A percentile compares a stretch with the other conserved stretches of the same genome.
Evolutionary conservation across 1,140 invertebrate genomes (phyloP).

Genomic region (Anastrepha ludens): DNA sequence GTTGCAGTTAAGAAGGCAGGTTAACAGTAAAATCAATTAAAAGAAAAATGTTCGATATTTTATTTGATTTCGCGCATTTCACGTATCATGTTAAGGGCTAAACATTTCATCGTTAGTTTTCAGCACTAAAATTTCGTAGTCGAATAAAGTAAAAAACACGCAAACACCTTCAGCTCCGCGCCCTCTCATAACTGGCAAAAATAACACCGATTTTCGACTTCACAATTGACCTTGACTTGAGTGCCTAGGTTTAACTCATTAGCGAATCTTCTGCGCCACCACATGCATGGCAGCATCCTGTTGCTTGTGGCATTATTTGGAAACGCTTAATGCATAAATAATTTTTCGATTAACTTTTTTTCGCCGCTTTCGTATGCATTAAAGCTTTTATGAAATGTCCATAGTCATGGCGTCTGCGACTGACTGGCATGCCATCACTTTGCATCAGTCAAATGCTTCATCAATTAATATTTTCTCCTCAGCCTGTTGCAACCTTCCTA

Average conservation of each 20-base stretch:
- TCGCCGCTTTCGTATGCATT: not conserved
- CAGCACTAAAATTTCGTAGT: too few relatives aligned
- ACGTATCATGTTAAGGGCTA: too few relatives aligned
- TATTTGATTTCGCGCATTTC: too few relatives aligned
- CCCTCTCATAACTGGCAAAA: too few relatives aligned
- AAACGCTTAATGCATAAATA: constrained; percentile 47
- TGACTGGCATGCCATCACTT: constrained; percentile 68
- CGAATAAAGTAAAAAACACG: too few relatives aligned
- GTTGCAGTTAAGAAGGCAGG: too few relatives aligned
- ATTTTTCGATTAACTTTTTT: constrained; percentile 40
- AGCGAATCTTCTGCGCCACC: not conserved
- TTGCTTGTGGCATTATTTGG: not conserved
- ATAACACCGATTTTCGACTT: not conserved
- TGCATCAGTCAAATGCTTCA: constrained; percentile 73
- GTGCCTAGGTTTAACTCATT: not conserved
- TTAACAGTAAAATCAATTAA: too few relatives aligned
- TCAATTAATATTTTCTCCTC: constrained; percentile 63
- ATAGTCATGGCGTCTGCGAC: not conserved
- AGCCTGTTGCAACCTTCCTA: not conserved
- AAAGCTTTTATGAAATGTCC: not conserved
- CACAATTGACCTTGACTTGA: constrained; percentile 1
- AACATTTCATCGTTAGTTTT: too few relatives aligned
- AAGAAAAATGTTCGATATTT: too few relatives aligned
- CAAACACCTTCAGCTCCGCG: too few relatives aligned
- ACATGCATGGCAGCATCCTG: not conserved